phyloP scores from a whole-genome alignment of 2,888 invertebrate genomes.

The Serrognathus titanus region DNA sequence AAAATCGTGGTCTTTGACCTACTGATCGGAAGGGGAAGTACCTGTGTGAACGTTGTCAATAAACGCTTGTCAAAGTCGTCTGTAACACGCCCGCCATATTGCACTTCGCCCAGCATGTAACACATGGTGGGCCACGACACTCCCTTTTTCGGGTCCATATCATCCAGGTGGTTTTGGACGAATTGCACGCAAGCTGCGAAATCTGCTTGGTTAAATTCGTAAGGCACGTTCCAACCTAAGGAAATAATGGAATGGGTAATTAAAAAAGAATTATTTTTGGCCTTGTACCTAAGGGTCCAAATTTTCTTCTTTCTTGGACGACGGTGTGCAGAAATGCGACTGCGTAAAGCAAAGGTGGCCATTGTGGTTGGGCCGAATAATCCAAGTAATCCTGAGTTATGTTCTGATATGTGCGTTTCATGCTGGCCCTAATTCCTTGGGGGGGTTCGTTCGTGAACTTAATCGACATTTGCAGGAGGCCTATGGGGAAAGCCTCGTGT shows the following conservation, averaged over 20 bases:
- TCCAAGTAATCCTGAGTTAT: slow-evolving; percentile 90
- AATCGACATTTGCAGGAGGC: slow-evolving; percentile 82
- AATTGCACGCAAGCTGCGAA: slow-evolving; percentile 95
- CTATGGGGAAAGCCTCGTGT: slow-evolving; percentile 91
- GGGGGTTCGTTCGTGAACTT: slow-evolving; percentile 98
- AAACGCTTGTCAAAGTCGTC: slow-evolving; percentile 96
- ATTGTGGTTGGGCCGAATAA: slow-evolving; percentile 85
- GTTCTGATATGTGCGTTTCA: slow-evolving; percentile 89
- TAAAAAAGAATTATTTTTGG: no score
- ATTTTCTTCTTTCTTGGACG: slow-evolving; percentile 92
- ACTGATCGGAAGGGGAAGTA: background rate
- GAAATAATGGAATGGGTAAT: no score
- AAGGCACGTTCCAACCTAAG: slow-evolving; percentile 93
- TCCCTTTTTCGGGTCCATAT: slow-evolving; percentile 94
- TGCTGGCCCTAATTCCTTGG: slow-evolving; percentile 89
- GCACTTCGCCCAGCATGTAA: slow-evolving; percentile 94
- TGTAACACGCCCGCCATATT: slow-evolving; percentile 82
- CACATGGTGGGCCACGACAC: slow-evolving; percentile 97
- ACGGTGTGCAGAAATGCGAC: slow-evolving; percentile 95
- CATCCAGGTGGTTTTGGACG: slow-evolving; percentile 93
- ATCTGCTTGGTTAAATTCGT: slow-evolving; percentile 96
- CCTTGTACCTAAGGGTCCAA: slow-evolving; percentile 73
- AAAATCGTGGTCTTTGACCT: background rate
- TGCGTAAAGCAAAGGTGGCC: slow-evolving; percentile 91
- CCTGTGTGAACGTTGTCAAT: slow-evolving; percentile 85